A percentile compares a stretch with the other conserved stretches of the same genome.
Evolutionary conservation across 2,888 invertebrate species (phyloP).

Genomic region (Cosmia pyralina): DNA sequence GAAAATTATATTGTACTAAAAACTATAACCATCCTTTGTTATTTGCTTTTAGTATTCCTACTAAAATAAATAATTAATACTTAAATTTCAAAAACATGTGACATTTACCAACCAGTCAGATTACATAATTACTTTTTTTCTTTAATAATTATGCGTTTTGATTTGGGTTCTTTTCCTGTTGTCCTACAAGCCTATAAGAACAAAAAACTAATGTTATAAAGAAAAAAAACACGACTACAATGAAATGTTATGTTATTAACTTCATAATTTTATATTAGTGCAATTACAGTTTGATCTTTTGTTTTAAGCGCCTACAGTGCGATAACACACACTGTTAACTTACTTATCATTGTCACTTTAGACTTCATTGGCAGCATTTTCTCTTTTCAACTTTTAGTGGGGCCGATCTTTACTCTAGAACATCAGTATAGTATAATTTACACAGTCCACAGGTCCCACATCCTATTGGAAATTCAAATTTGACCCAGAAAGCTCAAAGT

Average conservation of each 20-base stretch:
- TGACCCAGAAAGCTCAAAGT: conserved; percentile 37
- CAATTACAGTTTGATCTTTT: background rate
- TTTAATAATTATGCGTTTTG: too few species aligned
- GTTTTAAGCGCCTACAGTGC: background rate
- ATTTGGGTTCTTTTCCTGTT: background rate
- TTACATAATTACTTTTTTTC: too few species aligned
- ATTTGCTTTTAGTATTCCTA: too few species aligned
- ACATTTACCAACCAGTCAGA: too few species aligned
- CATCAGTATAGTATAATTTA: background rate
- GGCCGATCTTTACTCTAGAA: background rate
- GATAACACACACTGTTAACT: background rate
- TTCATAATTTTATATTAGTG: background rate
- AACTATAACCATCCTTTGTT: too few species aligned
- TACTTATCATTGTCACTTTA: background rate
- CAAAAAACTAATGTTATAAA: too few species aligned
- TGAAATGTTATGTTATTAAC: too few species aligned
- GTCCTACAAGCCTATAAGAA: too few species aligned
- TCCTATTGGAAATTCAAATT: conserved; percentile 46
- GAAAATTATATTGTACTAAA: too few species aligned
- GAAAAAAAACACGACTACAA: too few species aligned
- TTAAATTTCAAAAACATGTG: too few species aligned
- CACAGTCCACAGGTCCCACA: conserved; percentile 2
- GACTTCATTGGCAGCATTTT: background rate
- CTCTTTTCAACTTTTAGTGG: background rate
- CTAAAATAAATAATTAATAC: too few species aligned